A percentile compares a stretch with the other conserved stretches of the same genome.
Evolutionary conservation across 30 jellyfish, hydroid and myxozoan genomes (phyloP).

Genomic region (Aurelia coerulea): DNA sequence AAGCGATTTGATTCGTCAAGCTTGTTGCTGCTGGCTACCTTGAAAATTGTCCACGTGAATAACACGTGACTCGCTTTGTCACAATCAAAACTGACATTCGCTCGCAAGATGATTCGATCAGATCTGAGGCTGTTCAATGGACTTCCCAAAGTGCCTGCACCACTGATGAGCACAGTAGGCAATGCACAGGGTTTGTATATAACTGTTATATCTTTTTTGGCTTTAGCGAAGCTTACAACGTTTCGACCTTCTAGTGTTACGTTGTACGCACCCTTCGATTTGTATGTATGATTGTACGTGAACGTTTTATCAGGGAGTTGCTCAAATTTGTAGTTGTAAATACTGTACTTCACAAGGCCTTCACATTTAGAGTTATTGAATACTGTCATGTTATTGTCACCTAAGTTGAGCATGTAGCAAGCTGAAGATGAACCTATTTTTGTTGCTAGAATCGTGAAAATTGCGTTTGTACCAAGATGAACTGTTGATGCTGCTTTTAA

Average conservation of each 20-base stretch:
- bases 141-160: constrained; percentile 42
- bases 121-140: constrained; percentile 57
- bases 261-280: constrained; percentile 61
- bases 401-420: constrained; percentile 71
- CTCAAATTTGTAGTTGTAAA: constrained; percentile 12
- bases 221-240: constrained; percentile 59
- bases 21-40: constrained; percentile 10
- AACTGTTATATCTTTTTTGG: constrained; percentile 38
- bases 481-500: constrained; percentile 42
- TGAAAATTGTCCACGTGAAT: constrained; percentile 72
- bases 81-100: constrained; percentile 77
- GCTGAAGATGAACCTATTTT: constrained; percentile 75
- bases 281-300: constrained; percentile 47
- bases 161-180: constrained; percentile 65
- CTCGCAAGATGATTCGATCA: constrained; percentile 58
- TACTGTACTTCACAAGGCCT: constrained; percentile 6
- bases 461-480: constrained; percentile 38
- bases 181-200: constrained; percentile 78
- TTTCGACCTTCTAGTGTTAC: constrained; percentile 62
- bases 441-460: constrained; percentile 56
- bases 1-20: constrained; percentile 1
- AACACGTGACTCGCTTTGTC: constrained; percentile 74
- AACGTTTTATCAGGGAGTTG: constrained; percentile 25
- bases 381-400: constrained; percentile 72
- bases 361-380: constrained; percentile 52